Conservation (phyloP, 2,888 invertebrate species). For the Augochlorella aurata region DNA sequence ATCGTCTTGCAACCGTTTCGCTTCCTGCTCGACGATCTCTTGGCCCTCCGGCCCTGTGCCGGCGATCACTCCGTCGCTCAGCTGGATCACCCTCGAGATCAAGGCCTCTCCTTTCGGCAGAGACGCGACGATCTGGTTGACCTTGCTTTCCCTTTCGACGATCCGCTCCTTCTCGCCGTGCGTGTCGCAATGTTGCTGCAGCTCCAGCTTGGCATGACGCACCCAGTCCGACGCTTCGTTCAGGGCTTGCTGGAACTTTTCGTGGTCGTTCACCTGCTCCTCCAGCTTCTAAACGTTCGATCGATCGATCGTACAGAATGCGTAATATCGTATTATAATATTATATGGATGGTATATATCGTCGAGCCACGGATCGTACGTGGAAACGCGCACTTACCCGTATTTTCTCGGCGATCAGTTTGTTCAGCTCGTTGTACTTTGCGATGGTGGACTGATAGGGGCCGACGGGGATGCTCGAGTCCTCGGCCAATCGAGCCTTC, state of each 20-base stretch:
- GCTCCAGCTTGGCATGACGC: slow-evolving; percentile 89
- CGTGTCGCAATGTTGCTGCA: slow-evolving; percentile 92
- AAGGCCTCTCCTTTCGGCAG: slow-evolving; percentile 89
- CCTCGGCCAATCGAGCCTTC: slow-evolving; percentile 88
- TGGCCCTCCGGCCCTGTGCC: slow-evolving; percentile 93
- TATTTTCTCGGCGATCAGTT: slow-evolving; percentile 86
- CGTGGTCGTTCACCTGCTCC: slow-evolving; percentile 92
- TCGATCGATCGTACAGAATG: background rate
- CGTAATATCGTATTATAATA: too few species aligned
- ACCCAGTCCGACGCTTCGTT: slow-evolving; percentile 94
- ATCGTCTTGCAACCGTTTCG: slow-evolving; percentile 90
- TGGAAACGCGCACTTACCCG: slow-evolving; percentile 81
- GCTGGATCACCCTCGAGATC: slow-evolving; percentile 88
- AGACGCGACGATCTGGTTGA: slow-evolving; percentile 87
- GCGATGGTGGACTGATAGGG: slow-evolving; percentile 88
- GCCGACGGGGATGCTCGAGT: slow-evolving; percentile 86
- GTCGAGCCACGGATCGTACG: too few species aligned
- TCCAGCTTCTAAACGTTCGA: slow-evolving; percentile 86
- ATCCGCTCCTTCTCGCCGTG: slow-evolving; percentile 93
- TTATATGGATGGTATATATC: too few species aligned
- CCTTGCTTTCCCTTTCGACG: slow-evolving; percentile 89
- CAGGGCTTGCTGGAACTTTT: slow-evolving; percentile 91
- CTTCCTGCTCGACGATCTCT: slow-evolving; percentile 91
- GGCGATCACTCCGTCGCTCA: slow-evolving; percentile 89
- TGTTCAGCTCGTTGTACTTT: slow-evolving; percentile 88